Evolutionary conservation across 2,113 vertebrate species (phyloP), one percentile per base, ranked within the genome.

Genomic region (Xenopus tropicalis): DNA sequence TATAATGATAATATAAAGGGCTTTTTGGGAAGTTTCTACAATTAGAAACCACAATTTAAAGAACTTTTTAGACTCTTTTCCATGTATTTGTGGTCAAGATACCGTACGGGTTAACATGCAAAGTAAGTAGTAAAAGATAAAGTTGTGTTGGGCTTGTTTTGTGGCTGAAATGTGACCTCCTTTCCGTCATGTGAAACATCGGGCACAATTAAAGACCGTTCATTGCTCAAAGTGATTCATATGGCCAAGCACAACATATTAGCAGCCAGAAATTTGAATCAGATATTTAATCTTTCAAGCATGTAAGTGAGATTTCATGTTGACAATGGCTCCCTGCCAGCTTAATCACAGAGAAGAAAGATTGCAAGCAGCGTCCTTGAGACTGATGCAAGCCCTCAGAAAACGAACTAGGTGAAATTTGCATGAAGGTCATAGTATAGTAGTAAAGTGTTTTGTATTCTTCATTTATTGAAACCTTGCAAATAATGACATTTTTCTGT

Each of bases 271-370:
- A 88, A 82, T 87, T 86, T 86, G 86, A 90, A 91, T 90, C 88
- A 88, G 85, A 87, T 90, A 90, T 91, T 91, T 90, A 90, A 91
- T 90, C 88, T 88, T 89, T 88, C 85, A 82, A 86, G 85, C 81
- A 85, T 85, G 83, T 83, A 86, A 90, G 88, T 86, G 85, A 90
- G 86, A 88, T 84, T 83, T 83, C 58, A 74, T 90, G 79, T 90
- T 89, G 85, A 82, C 80, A 74, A 57, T 88, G 90, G 89, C 87
- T 82, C 66, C 13, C 3, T 54, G 88, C 87, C 88, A 92, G 75
- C 66, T 82, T 86, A 86, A 72, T 84, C 83, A 87, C 81, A 75
- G 74, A 82, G 84, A 86, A 87, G 81, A 88, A 87, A 84, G 84
- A 82, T 73, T 82, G 71, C 74, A 81, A 79, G 82, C 80, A 62